Percentiles rank a stretch among this genome's conserved stretches.
phyloP scores from a whole-genome alignment of 2,113 vertebrate species.

The Leucopsar rothschildi region DNA sequence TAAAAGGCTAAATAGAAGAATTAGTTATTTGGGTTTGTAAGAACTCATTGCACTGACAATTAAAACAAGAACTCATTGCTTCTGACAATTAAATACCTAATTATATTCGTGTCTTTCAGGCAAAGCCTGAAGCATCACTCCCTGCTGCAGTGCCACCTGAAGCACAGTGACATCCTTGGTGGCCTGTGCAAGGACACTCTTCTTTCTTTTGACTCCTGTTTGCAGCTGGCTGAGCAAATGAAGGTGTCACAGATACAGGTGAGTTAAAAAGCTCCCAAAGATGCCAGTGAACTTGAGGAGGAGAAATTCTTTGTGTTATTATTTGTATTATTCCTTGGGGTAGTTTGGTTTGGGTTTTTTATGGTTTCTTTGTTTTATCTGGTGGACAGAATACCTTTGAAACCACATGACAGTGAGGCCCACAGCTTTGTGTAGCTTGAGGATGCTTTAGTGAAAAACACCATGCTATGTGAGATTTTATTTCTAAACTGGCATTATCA shows the following conservation, averaged over 20 bases:
- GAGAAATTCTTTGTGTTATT: not conserved
- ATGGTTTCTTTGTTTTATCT: not conserved
- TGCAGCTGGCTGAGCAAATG: constrained; percentile 87
- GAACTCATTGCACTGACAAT: not conserved
- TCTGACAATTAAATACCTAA: not conserved
- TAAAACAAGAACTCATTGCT: not conserved
- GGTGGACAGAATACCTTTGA: not conserved
- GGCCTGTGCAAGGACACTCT: constrained; percentile 84
- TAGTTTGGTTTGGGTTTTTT: not conserved
- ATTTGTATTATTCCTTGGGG: not conserved
- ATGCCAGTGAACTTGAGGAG: not conserved
- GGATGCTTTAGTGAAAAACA: not conserved
- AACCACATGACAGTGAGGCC: not conserved
- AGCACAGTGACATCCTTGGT: constrained; percentile 81
- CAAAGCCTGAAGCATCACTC: constrained; percentile 90
- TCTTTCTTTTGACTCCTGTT: constrained; percentile 78
- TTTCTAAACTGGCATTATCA: not conserved
- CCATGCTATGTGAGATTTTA: not conserved
- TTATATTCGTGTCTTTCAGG: constrained; percentile 61
- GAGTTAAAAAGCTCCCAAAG: not conserved
- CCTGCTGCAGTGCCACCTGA: constrained; percentile 82
- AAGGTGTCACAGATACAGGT: constrained; percentile 68
- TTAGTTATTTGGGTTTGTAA: not conserved
- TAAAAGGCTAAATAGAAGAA: not conserved
- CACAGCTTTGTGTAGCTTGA: not conserved